phyloP scores from a whole-genome alignment of 2,797 vertebrate species.

The Sciurus vulgaris region DNA sequence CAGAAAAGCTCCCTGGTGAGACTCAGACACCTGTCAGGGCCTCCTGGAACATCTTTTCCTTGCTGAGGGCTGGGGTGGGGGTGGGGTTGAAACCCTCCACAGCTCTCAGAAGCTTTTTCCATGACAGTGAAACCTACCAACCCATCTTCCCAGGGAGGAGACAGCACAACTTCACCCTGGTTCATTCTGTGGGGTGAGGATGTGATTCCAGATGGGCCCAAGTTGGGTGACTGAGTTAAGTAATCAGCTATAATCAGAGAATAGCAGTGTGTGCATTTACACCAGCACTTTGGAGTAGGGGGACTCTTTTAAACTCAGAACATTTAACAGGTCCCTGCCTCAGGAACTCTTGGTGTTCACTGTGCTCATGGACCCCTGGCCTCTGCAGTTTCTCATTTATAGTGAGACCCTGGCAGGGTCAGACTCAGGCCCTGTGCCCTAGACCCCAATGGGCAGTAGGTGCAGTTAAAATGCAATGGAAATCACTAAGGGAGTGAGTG shows the following conservation, averaged over 20 bases:
- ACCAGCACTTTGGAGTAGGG: background rate
- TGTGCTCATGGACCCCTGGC: background rate
- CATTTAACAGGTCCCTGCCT: background rate
- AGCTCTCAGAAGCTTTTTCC: slow-evolving; percentile 18
- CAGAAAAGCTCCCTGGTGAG: background rate
- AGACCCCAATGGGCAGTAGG: fast-evolving
- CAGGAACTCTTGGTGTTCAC: background rate
- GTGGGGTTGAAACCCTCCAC: background rate
- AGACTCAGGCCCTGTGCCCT: background rate
- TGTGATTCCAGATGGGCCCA: background rate
- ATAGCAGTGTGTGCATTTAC: background rate
- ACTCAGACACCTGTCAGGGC: background rate
- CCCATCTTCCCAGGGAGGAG: background rate
- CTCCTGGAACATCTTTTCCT: background rate
- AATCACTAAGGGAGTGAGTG: background rate
- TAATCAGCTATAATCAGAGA: background rate
- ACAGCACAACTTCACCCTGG: background rate
- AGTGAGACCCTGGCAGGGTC: background rate
- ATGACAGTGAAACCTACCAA: background rate
- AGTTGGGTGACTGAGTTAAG: background rate
- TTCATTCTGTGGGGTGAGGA: background rate
- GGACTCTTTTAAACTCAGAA: background rate
- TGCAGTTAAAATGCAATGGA: background rate
- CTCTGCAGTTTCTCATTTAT: background rate
- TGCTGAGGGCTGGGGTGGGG: background rate